Evolutionary conservation across 2,888 invertebrate genomes (phyloP), one percentile per base, ranked within the genome.

Genomic region (Ischnura elegans): DNA sequence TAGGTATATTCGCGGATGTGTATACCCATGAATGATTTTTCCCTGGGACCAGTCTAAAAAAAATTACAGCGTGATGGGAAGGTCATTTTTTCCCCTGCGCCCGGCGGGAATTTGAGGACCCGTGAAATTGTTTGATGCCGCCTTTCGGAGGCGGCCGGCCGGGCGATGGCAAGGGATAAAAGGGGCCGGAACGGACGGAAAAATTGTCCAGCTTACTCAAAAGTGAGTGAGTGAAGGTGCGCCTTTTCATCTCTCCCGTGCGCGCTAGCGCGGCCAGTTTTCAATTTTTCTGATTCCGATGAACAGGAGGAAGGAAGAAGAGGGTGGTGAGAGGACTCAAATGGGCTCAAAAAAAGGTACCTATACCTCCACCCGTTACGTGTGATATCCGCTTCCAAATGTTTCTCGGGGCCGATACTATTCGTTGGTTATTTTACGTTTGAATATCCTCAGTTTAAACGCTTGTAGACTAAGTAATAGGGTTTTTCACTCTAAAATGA

Each of bases 61-160:
- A 46, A 45, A 43, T 13, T 43, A 43, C 19, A 51, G 19, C 19
- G 51, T 51, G 51, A 51, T 19, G 51, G 51, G 61, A 42, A 90
- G 42, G 90, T 76, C 36, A 36, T 61, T 76, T 25, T 51, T 19
- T 19, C 51, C 51, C 8, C 51, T 13, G 16, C 47, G 4, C 76
- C 29, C 10, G 61, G 51, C 29, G 90, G 25, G n/a, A 61, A 51
- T 51, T 90, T 90, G 42, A 61, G 61, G 90, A 66, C 19, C 90
- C 90, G 43, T 90, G 90, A 90, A 90, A 90, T 90, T 61, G 43
- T 66, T 61, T 90, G 61, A 90, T 90, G 55, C 51, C 42, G 61
- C 61, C 43, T 61, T 43, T 61, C n/a, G 43, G 87, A 61, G 87
- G 25, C 55, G 87, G 25, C 55, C 42, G 36, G 42, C 8, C 25